Base-by-base conservation (phyloP, 2,113 vertebrate genomes). In the Pelmatolapia mariae region DNA sequence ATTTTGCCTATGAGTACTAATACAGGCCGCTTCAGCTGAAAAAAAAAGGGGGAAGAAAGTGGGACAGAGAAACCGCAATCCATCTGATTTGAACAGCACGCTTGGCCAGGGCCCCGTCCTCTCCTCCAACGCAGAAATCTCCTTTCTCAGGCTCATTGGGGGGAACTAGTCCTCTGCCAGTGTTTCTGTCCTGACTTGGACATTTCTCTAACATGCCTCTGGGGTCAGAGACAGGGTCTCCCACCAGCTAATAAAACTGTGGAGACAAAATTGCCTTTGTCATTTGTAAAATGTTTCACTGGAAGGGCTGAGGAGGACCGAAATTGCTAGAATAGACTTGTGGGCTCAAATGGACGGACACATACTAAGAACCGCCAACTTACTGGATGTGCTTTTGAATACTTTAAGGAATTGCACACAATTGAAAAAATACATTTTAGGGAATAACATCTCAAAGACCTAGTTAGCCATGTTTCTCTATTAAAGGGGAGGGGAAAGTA, bases 221-320 rank as follows among this genome's bases (percentile, higher is more conserved):
- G 79, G 82, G 90, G 93, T 95, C 93, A 93, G 45, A 93, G 68
- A 92, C 84, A 89, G 86, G 31, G 89, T 50, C 87, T 91, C 92
- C 92, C 92, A 94, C 94, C 82, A 81, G 89, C 89, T 89, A 89
- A 94, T 95, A 95, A 93, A 94, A 92, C 87, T 71, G 45, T 81
- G 45, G 53, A 89, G 81, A 94, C 91, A 93, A 91, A 90, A 91
- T 89, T 81, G 86, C 43, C 92, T 91, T 90, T 92, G 87, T 92
- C 54, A n/a, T 90, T 93, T 84, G 52, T 29, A 82, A 86, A 90
- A 91, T 79, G 61, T 92, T 89, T 84, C 10, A 33, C 54, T 88
- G 80, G 47, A 89, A 94, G 93, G 82, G 43, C 90, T 83, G 82
- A 66, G 43, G 83, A 78, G 63, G 52, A 90, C 33, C 31, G 59